Conservation (phyloP, 1,140 invertebrate genomes). For the Apis dorsata region DNA sequence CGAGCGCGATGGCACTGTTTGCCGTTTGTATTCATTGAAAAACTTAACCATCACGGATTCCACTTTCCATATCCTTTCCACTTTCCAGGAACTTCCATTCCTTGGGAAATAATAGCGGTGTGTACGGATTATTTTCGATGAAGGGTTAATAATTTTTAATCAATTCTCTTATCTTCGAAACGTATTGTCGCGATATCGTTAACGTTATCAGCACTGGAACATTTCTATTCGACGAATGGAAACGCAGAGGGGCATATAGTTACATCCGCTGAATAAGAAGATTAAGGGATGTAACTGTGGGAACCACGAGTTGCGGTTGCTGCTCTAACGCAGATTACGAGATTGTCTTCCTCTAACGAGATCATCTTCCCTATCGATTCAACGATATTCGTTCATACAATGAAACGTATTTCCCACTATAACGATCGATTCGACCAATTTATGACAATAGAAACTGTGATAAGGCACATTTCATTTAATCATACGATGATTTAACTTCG, state of each 20-base stretch:
- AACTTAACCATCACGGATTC: no score
- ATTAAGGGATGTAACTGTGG: conserved; percentile 42
- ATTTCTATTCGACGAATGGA: conserved; percentile 9
- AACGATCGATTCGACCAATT: neutral
- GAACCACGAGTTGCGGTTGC: conserved; percentile 12
- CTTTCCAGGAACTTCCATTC: no score
- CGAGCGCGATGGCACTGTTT: no score
- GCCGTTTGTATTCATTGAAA: no score
- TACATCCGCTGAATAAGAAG: conserved; percentile 26
- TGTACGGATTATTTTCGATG: no score
- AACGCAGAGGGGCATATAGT: neutral
- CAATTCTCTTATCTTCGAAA: neutral
- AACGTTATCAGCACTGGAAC: neutral
- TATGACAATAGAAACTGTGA: neutral
- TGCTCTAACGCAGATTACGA: conserved; percentile 25
- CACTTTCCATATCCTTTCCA: no score
- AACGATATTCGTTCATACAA: neutral
- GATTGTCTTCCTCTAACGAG: conserved; percentile 30
- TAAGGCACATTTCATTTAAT: neutral
- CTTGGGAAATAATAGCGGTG: no score
- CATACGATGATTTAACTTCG: no score
- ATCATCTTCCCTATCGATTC: conserved; percentile 6
- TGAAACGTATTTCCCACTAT: neutral
- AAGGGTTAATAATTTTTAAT: no score
- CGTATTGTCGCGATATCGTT: neutral